Evolutionary conservation across 2,113 vertebrate genomes (phyloP).

Genomic region (Clarias gariepinus): DNA sequence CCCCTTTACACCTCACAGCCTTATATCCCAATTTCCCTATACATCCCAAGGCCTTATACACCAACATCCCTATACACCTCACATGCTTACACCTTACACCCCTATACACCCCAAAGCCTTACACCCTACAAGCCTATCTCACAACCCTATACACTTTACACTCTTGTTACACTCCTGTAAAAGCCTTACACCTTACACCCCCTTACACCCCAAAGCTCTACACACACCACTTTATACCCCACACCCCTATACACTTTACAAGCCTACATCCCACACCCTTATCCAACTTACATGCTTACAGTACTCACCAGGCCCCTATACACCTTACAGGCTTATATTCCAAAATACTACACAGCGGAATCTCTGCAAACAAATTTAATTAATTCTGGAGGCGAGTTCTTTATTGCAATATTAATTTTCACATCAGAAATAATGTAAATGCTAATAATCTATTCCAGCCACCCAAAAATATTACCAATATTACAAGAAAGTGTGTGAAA

Average conservation of each 20-base stretch:
- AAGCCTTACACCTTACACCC: too few relatives aligned
- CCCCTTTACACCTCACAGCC: neutral
- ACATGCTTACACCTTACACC: neutral
- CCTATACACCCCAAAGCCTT: neutral
- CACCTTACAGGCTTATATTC: neutral
- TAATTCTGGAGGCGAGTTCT: too few relatives aligned
- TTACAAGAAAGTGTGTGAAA: too few relatives aligned
- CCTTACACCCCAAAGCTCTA: too few relatives aligned
- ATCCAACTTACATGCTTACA: neutral
- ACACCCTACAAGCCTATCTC: neutral
- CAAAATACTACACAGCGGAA: neutral
- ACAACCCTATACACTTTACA: neutral
- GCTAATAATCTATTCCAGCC: too few relatives aligned
- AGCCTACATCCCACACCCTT: neutral
- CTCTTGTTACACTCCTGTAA: too few relatives aligned
- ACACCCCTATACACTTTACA: neutral
- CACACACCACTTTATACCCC: too few relatives aligned
- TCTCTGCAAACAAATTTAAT: too few relatives aligned
- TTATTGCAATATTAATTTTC: too few relatives aligned
- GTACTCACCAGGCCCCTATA: neutral
- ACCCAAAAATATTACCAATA: too few relatives aligned
- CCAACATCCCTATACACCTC: neutral
- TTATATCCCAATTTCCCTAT: neutral
- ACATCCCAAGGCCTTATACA: neutral
- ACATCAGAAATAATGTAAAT: too few relatives aligned